Percentiles rank a stretch among this genome's conserved stretches.
These are phyloP conservation scores for Salmo trutta DNA, from an alignment of 2,797 vertebrate genomes.

Conservation along the genomic window DNA sequence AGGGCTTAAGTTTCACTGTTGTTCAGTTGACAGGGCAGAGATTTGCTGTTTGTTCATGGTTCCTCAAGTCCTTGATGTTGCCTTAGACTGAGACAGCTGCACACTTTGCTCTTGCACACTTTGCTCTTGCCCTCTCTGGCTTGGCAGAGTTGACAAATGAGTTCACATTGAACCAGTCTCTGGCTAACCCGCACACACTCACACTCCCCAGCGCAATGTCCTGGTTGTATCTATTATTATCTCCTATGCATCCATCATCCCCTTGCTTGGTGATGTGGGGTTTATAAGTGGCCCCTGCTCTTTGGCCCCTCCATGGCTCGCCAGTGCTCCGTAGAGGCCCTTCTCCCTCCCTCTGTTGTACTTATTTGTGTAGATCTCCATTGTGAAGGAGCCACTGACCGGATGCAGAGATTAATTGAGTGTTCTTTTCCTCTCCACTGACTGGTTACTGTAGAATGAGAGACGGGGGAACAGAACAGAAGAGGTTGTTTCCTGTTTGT, in stretches of 20 bases:
- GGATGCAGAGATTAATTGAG: conserved; percentile 12
- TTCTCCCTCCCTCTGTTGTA: conserved; percentile 14
- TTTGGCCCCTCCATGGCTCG: conserved; percentile 40
- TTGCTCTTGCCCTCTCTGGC: conserved; percentile 14
- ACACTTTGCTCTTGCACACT: neutral
- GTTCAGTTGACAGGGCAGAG: neutral
- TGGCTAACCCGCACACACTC: conserved; percentile 8
- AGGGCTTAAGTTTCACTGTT: conserved; percentile 11
- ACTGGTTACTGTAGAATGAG: conserved; percentile 18
- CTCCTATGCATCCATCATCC: conserved; percentile 68
- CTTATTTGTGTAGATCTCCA: conserved; percentile 49
- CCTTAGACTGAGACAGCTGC: conserved; percentile 22
- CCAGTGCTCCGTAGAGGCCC: no score
- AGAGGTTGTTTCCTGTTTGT: neutral
- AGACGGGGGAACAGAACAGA: neutral
- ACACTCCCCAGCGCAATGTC: conserved; percentile 3
- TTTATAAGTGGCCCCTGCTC: conserved; percentile 48
- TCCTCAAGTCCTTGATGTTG: conserved; percentile 5
- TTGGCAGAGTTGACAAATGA: conserved; percentile 47
- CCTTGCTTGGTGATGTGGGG: conserved; percentile 56
- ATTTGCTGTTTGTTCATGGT: conserved; percentile 17
- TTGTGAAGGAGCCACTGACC: conserved; percentile 50
- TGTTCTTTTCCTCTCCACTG: neutral
- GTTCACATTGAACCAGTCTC: conserved; percentile 5
- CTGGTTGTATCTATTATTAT: conserved; percentile 58